Percentiles rank a stretch among this genome's conserved stretches.
phyloP scores from a whole-genome alignment of 2,888 invertebrate species.

The Epirrita christyi region DNA sequence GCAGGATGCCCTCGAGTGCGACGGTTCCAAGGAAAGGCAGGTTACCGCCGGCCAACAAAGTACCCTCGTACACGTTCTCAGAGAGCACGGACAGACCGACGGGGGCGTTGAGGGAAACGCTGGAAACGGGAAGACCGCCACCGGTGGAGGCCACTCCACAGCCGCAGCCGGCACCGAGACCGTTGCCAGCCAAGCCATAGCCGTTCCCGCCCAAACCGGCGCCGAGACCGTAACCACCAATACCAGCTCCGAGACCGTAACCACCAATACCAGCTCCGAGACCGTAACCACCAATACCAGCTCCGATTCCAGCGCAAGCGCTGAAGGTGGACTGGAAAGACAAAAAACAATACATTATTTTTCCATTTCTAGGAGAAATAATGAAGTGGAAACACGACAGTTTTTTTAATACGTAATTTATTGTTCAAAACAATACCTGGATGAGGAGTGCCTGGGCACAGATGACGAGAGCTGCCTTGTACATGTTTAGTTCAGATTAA shows the following conservation, averaged over 20 bases:
- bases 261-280: neutral
- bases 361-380: too few species aligned
- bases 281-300: slow-evolving; percentile 21
- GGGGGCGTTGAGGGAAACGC: slow-evolving; percentile 45
- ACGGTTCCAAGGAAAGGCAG: slow-evolving; percentile 52
- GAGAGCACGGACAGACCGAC: slow-evolving; percentile 46
- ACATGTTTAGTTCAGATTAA: slow-evolving; percentile 39
- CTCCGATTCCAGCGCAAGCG: slow-evolving; percentile 15
- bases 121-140: slow-evolving; percentile 42
- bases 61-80: slow-evolving; percentile 49
- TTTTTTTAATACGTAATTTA: too few species aligned
- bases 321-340: slow-evolving; percentile 21
- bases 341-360: neutral
- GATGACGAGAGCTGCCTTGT: slow-evolving; percentile 39
- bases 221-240: slow-evolving; percentile 30
- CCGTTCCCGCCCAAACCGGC: slow-evolving; percentile 42
- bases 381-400: too few species aligned
- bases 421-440: slow-evolving; percentile 36
- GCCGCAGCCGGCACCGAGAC: slow-evolving; percentile 20
- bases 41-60: slow-evolving; percentile 43
- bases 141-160: slow-evolving; percentile 44
- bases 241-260: slow-evolving; percentile 5
- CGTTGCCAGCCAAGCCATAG: too few species aligned
- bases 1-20: slow-evolving; percentile 46
- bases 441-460: slow-evolving; percentile 45